Conservation (phyloP, 2,797 vertebrate genomes). For the Poecilia picta region DNA sequence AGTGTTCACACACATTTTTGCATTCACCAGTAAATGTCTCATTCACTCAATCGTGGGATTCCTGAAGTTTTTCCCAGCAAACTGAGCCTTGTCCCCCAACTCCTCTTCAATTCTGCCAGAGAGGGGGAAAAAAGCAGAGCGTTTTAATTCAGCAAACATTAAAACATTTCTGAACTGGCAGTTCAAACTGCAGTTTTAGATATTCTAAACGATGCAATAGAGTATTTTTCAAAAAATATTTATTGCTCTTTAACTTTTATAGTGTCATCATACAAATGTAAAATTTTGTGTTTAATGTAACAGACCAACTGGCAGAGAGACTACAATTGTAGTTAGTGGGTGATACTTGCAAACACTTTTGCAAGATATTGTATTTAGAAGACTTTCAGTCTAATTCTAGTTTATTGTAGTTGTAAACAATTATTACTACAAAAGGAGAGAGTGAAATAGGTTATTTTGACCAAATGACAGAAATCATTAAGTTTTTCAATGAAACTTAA, state of each 20-base stretch:
- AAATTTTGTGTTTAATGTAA: not conserved
- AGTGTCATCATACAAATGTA: not conserved
- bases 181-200: not conserved
- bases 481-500: not conserved
- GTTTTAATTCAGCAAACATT: not conserved
- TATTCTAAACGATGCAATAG: not conserved
- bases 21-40: slow-evolving; percentile 10
- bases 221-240: not conserved
- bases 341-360: too few relatives aligned
- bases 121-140: not conserved
- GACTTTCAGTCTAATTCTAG: not conserved
- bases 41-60: slow-evolving; percentile 86
- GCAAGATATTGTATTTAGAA: not conserved
- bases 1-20: slow-evolving; percentile 12
- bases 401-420: not conserved
- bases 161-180: not conserved
- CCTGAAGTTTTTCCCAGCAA: slow-evolving; percentile 93
- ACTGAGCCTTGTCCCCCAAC: slow-evolving; percentile 88
- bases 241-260: not conserved
- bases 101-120: slow-evolving; percentile 93
- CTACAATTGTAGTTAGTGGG: not conserved
- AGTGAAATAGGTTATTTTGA: not conserved
- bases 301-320: not conserved
- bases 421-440: not conserved
- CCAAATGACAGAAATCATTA: not conserved